Evolutionary conservation across 2,113 vertebrate species (phyloP).

Genomic region (pig (Sus scrofa)): T2T-Sscrofa CM000820.6:55769501-55770000

Average conservation of each 20-base stretch:
- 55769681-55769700: not conserved
- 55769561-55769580: not conserved
- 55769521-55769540: too few species aligned
- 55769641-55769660: too few species aligned
- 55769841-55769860: not conserved
- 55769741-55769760: not conserved
- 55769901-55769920: accelerated
- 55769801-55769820: not conserved
- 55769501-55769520: not conserved
- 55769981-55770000: not conserved
- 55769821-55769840: not conserved
- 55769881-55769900: not conserved
- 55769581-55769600: too few species aligned
- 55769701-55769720: not conserved
- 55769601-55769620: too few species aligned
- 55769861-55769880: not conserved
- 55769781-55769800: not conserved
- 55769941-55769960: not conserved
- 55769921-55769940: not conserved
- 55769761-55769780: not conserved
- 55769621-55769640: not conserved
- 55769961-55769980: not conserved
- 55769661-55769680: accelerated
- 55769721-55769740: not conserved
- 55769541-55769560: not conserved